Evolutionary conservation across 2,113 vertebrate genomes (phyloP), one percentile per base, ranked within the genome.

Genomic region (Rhegmatorhina hoffmannsi): DNA sequence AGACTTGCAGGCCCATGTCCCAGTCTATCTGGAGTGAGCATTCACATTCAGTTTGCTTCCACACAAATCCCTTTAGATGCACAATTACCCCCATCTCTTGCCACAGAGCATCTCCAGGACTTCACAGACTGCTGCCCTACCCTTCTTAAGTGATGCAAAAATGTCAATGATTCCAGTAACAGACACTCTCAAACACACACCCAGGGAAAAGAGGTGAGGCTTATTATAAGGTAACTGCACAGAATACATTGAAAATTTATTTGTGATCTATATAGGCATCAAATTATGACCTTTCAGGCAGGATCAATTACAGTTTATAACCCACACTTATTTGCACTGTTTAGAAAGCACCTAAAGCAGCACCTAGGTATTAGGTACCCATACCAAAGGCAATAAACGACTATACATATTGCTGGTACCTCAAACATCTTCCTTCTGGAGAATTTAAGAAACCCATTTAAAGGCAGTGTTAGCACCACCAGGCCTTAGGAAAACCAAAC

Each of bases 1-100:
- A 11, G 28, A 16, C 11, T 40, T 8, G 0, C 5, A 33, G 28
- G 49, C 17, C 43, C 18, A 31, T 5, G 3, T n/a, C 4, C 33
- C 55, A 31, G 58, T 62, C n/a, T 76, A 13, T 29, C 84, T 55
- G 29, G 17, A 29, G 16, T 18, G 33, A 69, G 38, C 53, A 64
- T 17, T 60, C 15, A 12, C 16, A 2, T n/a, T 49, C 21, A 23
- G 38, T 56, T 74, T 38, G 31, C 55, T 52, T 49, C 50, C 34
- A 63, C 43, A 1, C 63, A 92, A 66, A 47, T 2, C 26, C 47
- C 15, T 17, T 49, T 3, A 49, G 40, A 52, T 12, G 49, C 14
- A 46, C 9, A 11, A 14, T 44, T 18, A 49, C 28, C 11, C 20
- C 10, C 8, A 34, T 19, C 6, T 43, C 24, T 43, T 15, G 11